Base-by-base conservation (phyloP, 2,888 invertebrate genomes). In the Drosophila pullipes region DNA sequence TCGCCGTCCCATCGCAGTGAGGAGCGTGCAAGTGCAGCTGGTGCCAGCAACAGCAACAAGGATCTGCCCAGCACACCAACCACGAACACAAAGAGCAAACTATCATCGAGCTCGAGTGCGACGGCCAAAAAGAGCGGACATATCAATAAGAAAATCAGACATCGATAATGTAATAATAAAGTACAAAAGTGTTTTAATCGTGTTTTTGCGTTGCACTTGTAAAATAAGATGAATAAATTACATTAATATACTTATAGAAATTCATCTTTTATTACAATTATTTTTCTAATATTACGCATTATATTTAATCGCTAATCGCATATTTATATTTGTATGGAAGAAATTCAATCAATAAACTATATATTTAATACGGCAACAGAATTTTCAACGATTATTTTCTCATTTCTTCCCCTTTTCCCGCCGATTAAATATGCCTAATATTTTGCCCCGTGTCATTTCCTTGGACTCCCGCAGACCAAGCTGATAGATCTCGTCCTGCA, bases 401-500 rank as follows among this genome's bases (percentile, higher is more conserved):
- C 16, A 78, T 49, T 79, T 79, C 16, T 69, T 76, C 0, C 49
- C 25, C 18, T 69, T 69, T 16, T 22, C n/a, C 41, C 58, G 30
- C 3, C 74, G 65, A 81, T 94, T 94, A 89, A 97, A 97, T 91
- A 99, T 97, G 92, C 98, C 97, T 76, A 99, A 95, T 93, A 98
- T 97, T 94, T 98, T 98, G 50, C 99, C 99, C 85, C 99, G 94
- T 0, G 98, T 98, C 97, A 99, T 98, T 94, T 99, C 99, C 93
- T 98, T 98, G 0, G 98, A 97, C 94, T 99, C 99, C 92, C 99
- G 98, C 25, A 98, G 94, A 7, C 99, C 99, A 39, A 99, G 94
- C 91, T 98, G 97, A 93, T 99, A 99, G 0, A 99, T 98, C 72
- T 97, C 95, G 92, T 99, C 99, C 92, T 99, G 99, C 22, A 99